phyloP scores from a whole-genome alignment of 2,888 invertebrate species.

The Perizoma flavofasciatum region DNA sequence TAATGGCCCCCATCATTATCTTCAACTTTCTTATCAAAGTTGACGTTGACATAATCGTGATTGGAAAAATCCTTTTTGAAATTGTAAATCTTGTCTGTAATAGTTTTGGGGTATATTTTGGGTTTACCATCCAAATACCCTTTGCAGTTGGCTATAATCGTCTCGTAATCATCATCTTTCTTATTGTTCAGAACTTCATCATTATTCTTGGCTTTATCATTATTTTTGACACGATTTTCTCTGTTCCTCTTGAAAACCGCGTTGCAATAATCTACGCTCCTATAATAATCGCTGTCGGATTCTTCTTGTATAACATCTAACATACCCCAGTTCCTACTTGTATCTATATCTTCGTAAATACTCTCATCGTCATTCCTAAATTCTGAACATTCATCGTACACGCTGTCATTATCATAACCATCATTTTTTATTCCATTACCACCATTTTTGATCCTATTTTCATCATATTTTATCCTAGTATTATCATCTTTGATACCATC shows the following conservation, averaged over 20 bases:
- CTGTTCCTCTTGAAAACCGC: constrained; percentile 41
- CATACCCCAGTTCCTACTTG: constrained; percentile 58
- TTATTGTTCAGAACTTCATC: constrained; percentile 21
- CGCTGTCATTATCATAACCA: constrained; percentile 40
- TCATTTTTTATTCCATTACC: constrained; percentile 9
- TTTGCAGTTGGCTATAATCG: constrained; percentile 38
- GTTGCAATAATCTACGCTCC: constrained; percentile 73
- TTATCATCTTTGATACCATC: neutral
- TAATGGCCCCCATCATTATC: constrained; percentile 23
- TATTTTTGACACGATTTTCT: constrained; percentile 26
- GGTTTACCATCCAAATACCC: constrained; percentile 51
- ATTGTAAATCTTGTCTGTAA: constrained; percentile 70
- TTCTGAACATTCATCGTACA: constrained; percentile 38
- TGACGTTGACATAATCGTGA: constrained; percentile 71
- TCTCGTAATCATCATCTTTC: constrained; percentile 35
- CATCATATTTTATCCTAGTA: constrained; percentile 9
- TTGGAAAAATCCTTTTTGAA: constrained; percentile 75
- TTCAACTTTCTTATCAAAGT: constrained; percentile 44
- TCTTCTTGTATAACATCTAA: constrained; percentile 78
- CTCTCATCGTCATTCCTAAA: constrained; percentile 60
- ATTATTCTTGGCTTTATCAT: constrained; percentile 38
- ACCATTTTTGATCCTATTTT: neutral
- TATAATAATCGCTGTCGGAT: constrained; percentile 78
- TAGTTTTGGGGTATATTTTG: constrained; percentile 63
- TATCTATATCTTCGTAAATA: constrained; percentile 70